Evolutionary conservation across 1,140 invertebrate genomes (phyloP).

Genomic region (Anoplolepis gracilipes): DNA sequence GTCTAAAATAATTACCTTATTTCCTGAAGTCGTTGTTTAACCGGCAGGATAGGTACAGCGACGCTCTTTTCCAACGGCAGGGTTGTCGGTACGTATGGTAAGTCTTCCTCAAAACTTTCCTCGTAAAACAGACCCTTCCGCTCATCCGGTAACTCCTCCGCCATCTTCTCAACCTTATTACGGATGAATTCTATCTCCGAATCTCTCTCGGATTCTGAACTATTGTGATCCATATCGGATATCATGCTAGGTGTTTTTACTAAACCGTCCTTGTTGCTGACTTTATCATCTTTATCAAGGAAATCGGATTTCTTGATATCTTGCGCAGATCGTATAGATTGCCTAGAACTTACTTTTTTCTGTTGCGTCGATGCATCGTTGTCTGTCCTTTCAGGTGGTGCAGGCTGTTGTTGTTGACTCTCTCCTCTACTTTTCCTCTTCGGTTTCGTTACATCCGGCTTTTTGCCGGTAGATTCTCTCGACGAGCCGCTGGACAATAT

Average conservation of each 20-base stretch:
- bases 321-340: background rate
- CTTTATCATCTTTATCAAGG: constrained; percentile 58
- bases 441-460: constrained; percentile 78
- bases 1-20: constrained; percentile 79
- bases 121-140: constrained; percentile 92
- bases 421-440: constrained; percentile 78
- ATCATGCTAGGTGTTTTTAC: constrained; percentile 76
- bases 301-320: constrained; percentile 53
- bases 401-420: constrained; percentile 58
- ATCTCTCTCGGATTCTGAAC: constrained; percentile 92
- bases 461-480: constrained; percentile 76
- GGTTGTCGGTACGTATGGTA: constrained; percentile 95
- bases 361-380: background rate
- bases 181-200: constrained; percentile 88
- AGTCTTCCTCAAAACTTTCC: constrained; percentile 94
- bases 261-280: constrained; percentile 42
- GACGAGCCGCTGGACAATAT: constrained; percentile 74
- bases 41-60: constrained; percentile 92
- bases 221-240: constrained; percentile 88
- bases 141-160: constrained; percentile 86
- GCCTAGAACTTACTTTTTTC: constrained; percentile 9
- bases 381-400: constrained; percentile 59
- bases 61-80: constrained; percentile 93
- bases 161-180: constrained; percentile 81
- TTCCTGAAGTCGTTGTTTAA: constrained; percentile 90